A percentile compares a stretch with the other conserved stretches of the same genome.
Conservation (phyloP, 2,888 invertebrate genomes). For the Stenichneumon culpator region DNA sequence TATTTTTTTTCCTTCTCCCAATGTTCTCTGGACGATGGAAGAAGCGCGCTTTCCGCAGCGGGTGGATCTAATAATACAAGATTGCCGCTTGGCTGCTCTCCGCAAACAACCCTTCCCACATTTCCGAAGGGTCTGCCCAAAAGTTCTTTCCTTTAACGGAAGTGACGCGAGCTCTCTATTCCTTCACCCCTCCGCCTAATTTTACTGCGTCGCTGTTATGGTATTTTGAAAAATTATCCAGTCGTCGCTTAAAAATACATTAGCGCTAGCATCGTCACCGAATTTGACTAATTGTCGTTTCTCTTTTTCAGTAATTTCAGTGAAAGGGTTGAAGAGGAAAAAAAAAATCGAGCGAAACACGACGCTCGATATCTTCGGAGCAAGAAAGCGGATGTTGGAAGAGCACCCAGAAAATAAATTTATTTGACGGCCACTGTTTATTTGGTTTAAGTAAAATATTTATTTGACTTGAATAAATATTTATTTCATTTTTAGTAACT, state of each 20-base stretch:
- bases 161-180: constrained; percentile 43
- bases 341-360: not conserved
- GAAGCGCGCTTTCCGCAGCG: constrained; percentile 19
- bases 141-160: constrained; percentile 49
- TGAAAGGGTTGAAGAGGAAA: not conserved
- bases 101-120: constrained; percentile 24
- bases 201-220: constrained; percentile 18
- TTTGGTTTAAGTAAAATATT: no score
- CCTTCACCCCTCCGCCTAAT: constrained; percentile 41
- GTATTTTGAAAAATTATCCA: not conserved
- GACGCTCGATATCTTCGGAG: not conserved
- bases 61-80: constrained; percentile 54
- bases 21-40: constrained; percentile 24
- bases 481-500: no score
- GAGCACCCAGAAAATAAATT: no score
- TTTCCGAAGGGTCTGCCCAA: constrained; percentile 35
- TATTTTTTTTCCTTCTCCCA: not conserved
- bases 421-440: no score
- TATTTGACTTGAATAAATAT: no score
- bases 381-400: not conserved
- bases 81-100: constrained; percentile 60
- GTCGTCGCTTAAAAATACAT: constrained; percentile 14
- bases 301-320: not conserved
- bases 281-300: constrained; percentile 3
- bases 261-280: not conserved